A percentile compares a stretch with the other conserved stretches of the same genome.
phyloP scores from a whole-genome alignment of 2,888 invertebrate species.

The Drosophila histrio region DNA sequence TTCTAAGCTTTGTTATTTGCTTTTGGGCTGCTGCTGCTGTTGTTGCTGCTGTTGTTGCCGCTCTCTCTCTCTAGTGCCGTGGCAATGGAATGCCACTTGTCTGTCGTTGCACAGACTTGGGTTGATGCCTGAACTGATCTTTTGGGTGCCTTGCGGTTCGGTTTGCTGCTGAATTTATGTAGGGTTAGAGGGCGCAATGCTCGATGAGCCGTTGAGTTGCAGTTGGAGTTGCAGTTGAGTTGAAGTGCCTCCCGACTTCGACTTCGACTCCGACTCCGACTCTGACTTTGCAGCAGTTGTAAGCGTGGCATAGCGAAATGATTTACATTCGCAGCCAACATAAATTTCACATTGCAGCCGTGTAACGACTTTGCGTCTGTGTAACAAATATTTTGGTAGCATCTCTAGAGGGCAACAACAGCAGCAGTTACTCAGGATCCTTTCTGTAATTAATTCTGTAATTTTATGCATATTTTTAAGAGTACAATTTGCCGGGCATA shows the following conservation, averaged over 20 bases:
- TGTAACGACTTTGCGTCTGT: slow-evolving; percentile 62
- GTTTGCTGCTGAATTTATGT: slow-evolving; percentile 75
- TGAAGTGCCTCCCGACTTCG: slow-evolving; percentile 15
- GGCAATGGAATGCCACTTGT: slow-evolving; percentile 81
- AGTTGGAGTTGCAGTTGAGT: slow-evolving; percentile 9
- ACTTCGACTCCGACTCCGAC: not conserved
- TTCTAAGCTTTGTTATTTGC: slow-evolving; percentile 71
- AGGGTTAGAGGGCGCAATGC: slow-evolving; percentile 81
- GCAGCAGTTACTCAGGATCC: not conserved
- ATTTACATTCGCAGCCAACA: slow-evolving; percentile 80
- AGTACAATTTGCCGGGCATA: slow-evolving; percentile 46
- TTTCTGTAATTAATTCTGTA: slow-evolving; percentile 53
- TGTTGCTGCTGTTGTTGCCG: slow-evolving; percentile 59
- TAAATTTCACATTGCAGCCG: slow-evolving; percentile 61
- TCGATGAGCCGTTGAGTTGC: slow-evolving; percentile 66
- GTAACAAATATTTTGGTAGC: slow-evolving; percentile 17
- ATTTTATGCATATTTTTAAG: slow-evolving; percentile 59
- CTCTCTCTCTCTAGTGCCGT: slow-evolving; percentile 50
- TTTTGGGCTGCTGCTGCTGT: slow-evolving; percentile 48
- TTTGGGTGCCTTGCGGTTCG: slow-evolving; percentile 27
- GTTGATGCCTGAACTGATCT: slow-evolving; percentile 43
- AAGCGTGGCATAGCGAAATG: slow-evolving; percentile 80
- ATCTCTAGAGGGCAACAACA: slow-evolving; percentile 5
- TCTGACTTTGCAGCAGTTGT: slow-evolving; percentile 43
- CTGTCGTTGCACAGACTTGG: slow-evolving; percentile 48